These are phyloP conservation scores for Prionace glauca DNA, from an alignment of 2,797 vertebrate species.

Conservation along the genomic window DNA sequence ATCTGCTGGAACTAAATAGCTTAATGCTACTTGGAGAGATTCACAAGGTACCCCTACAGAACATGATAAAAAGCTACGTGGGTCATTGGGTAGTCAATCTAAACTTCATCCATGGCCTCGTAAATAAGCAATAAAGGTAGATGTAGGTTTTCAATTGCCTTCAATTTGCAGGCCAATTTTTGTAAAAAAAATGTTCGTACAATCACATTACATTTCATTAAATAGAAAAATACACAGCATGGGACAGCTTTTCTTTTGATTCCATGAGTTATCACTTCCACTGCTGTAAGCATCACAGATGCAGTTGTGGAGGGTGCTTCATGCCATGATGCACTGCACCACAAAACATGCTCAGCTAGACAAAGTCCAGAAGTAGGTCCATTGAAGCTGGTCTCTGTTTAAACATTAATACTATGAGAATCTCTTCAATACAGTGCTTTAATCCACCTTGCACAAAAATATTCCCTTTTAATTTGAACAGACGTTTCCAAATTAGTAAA, in stretches of 20 bases:
- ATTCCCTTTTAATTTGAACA: not conserved
- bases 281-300: constrained; percentile 12
- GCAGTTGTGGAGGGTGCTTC: constrained; percentile 7
- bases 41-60: not conserved
- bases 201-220: constrained; percentile 17
- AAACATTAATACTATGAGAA: not conserved
- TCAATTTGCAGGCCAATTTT: not conserved
- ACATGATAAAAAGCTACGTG: not conserved
- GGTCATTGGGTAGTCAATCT: not conserved
- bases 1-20: constrained; percentile 12
- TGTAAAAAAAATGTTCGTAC: not conserved
- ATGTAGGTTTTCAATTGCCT: not conserved
- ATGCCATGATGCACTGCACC: constrained; percentile 9
- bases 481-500: not conserved
- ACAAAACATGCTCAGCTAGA: not conserved
- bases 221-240: not conserved
- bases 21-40: constrained; percentile 26
- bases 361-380: not conserved
- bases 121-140: not conserved
- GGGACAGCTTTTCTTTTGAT: not conserved
- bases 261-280: constrained; percentile 17
- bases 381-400: not conserved
- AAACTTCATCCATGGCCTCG: not conserved
- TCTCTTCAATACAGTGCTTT: not conserved
- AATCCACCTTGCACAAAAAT: not conserved